Conservation (phyloP, 2,888 invertebrate species). For the Lagria hirta region DNA sequence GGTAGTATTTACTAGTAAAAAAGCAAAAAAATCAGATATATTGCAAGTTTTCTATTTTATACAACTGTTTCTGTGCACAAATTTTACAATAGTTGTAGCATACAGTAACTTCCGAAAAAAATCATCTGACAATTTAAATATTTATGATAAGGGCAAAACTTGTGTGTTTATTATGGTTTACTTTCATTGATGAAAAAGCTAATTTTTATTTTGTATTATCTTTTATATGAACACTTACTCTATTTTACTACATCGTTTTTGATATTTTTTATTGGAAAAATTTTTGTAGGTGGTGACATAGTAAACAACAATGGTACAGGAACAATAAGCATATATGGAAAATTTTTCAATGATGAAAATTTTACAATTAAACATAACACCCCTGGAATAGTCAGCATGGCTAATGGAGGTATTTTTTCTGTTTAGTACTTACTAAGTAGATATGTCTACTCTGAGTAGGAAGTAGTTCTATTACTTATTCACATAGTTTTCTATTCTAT, state of each 20-base stretch:
- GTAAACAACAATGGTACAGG: slow-evolving; percentile 80
- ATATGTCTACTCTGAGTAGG: neutral
- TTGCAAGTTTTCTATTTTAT: too few species aligned
- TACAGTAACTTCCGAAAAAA: too few species aligned
- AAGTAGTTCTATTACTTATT: neutral
- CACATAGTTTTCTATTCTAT: slow-evolving; percentile 8
- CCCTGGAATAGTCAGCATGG: slow-evolving; percentile 90
- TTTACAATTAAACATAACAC: slow-evolving; percentile 76
- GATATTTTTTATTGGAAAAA: neutral
- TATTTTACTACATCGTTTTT: neutral
- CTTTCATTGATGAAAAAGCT: too few species aligned
- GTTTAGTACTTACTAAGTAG: neutral
- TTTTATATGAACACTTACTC: neutral
- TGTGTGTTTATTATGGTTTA: too few species aligned
- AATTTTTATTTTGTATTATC: too few species aligned
- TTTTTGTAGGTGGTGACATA: slow-evolving; percentile 76
- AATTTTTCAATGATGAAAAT: slow-evolving; percentile 84
- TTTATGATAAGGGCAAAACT: too few species aligned
- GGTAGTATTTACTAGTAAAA: too few species aligned
- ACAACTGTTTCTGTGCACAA: too few species aligned
- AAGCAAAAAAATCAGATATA: too few species aligned
- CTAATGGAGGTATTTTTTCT: slow-evolving; percentile 68
- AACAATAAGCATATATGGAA: slow-evolving; percentile 82
- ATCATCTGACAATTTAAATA: too few species aligned
- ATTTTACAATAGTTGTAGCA: too few species aligned